phyloP scores from a whole-genome alignment of 2,797 vertebrate species.

The Urophycis tenuis region DNA sequence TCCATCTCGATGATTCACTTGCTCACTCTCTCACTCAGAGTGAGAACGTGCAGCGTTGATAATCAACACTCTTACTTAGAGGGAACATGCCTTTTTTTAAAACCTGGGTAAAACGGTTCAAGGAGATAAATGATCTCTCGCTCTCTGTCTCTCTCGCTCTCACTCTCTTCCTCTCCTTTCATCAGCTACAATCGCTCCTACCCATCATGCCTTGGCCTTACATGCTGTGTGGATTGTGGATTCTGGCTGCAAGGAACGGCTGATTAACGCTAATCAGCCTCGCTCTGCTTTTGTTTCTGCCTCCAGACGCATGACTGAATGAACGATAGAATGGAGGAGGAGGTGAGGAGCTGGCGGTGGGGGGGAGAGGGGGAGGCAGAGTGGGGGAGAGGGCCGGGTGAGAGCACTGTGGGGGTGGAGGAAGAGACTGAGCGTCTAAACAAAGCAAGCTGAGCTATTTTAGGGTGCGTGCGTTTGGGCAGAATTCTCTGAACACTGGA shows the following conservation, averaged over 20 bases:
- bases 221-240: slow-evolving; percentile 32
- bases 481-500: neutral
- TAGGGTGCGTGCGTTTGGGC: slow-evolving; percentile 8
- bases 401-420: neutral
- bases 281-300: slow-evolving; percentile 21
- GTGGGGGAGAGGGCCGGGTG: neutral
- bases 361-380: neutral
- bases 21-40: no score
- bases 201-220: slow-evolving; percentile 20
- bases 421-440: neutral
- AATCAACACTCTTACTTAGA: no score
- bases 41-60: no score
- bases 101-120: no score
- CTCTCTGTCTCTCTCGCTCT: no score
- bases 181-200: neutral
- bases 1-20: no score
- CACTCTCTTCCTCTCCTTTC: no score
- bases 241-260: slow-evolving; percentile 8
- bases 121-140: no score
- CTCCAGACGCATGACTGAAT: slow-evolving; percentile 13
- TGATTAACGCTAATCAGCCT: slow-evolving; percentile 27
- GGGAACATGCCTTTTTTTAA: no score
- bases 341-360: no score
- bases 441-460: neutral
- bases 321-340: slow-evolving; percentile 3